Percentiles rank a stretch among this genome's conserved stretches.
These are phyloP conservation scores for Antennarius striatus DNA, from an alignment of 2,113 vertebrate genomes.

Conservation along the genomic window DNA sequence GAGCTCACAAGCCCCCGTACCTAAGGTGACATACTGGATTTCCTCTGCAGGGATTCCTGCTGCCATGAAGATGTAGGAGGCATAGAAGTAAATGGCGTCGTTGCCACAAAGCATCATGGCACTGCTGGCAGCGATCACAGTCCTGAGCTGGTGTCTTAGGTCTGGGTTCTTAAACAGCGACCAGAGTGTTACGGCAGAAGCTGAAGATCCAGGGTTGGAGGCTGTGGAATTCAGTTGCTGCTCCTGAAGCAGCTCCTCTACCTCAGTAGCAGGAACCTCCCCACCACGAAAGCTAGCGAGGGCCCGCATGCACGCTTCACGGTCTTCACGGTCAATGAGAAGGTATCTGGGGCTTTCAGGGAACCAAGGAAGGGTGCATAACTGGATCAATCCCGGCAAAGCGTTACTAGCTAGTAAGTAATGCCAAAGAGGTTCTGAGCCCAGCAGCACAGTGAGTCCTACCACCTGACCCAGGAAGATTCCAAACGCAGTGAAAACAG, in stretches of 20 bases:
- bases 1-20: constrained; percentile 88
- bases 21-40: constrained; percentile 83
- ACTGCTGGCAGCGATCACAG: constrained; percentile 81
- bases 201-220: constrained; percentile 48
- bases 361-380: constrained; percentile 85
- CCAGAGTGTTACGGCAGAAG: constrained; percentile 65
- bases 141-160: constrained; percentile 79
- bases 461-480: constrained; percentile 86
- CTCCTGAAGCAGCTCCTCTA: constrained; percentile 87
- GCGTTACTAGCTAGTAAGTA: constrained; percentile 87
- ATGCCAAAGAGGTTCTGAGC: constrained; percentile 82
- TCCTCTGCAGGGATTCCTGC: constrained; percentile 82
- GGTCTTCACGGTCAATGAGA: constrained; percentile 88
- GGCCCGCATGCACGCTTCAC: constrained; percentile 80
- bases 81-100: constrained; percentile 88
- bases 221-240: constrained; percentile 53
- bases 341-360: constrained; percentile 91
- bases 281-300: constrained; percentile 80
- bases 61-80: constrained; percentile 83
- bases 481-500: constrained; percentile 86
- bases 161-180: constrained; percentile 75
- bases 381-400: constrained; percentile 84
- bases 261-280: constrained; percentile 72
- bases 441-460: constrained; percentile 87
- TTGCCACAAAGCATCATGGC: constrained; percentile 92